Evolutionary conservation across 2,797 vertebrate species (phyloP).

Genomic region (Melanotaenia parkinsoni): DNA sequence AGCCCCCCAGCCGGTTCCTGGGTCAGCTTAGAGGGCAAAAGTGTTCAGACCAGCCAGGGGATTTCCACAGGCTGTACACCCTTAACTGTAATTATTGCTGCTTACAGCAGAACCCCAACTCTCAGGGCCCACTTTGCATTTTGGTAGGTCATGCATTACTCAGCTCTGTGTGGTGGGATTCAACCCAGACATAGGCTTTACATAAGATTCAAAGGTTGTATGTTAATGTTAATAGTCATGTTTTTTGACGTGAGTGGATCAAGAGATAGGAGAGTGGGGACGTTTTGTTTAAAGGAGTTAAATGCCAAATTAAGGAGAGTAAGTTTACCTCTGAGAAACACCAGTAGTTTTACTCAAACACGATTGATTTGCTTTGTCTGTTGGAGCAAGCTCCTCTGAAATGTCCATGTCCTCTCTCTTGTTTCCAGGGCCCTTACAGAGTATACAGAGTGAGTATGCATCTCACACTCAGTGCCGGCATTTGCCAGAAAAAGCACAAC

Average conservation of each 20-base stretch:
- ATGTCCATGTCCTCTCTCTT: slow-evolving; percentile 34
- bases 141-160: slow-evolving; percentile 26
- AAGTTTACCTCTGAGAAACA: neutral
- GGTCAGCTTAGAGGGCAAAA: slow-evolving; percentile 72
- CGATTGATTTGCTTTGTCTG: slow-evolving; percentile 18
- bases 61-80: slow-evolving; percentile 64
- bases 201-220: slow-evolving; percentile 60
- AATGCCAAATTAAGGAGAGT: too few relatives aligned
- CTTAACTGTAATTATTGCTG: slow-evolving; percentile 59
- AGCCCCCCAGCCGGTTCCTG: slow-evolving; percentile 69
- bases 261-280: slow-evolving; percentile 49
- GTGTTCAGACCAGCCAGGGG: slow-evolving; percentile 65
- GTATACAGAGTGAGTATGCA: slow-evolving; percentile 6
- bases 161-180: slow-evolving; percentile 40
- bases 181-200: slow-evolving; percentile 42
- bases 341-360: slow-evolving; percentile 6
- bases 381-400: slow-evolving; percentile 8
- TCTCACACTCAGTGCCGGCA: slow-evolving; percentile 33
- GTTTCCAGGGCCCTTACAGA: slow-evolving; percentile 31
- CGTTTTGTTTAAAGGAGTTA: neutral
- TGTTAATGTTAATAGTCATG: slow-evolving; percentile 41
- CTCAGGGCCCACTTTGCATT: slow-evolving; percentile 39
- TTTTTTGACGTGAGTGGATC: slow-evolving; percentile 51
- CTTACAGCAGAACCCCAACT: slow-evolving; percentile 47
- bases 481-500: slow-evolving; percentile 79